phyloP scores from a whole-genome alignment of 2,113 vertebrate genomes.

The Notiomystis cincta region DNA sequence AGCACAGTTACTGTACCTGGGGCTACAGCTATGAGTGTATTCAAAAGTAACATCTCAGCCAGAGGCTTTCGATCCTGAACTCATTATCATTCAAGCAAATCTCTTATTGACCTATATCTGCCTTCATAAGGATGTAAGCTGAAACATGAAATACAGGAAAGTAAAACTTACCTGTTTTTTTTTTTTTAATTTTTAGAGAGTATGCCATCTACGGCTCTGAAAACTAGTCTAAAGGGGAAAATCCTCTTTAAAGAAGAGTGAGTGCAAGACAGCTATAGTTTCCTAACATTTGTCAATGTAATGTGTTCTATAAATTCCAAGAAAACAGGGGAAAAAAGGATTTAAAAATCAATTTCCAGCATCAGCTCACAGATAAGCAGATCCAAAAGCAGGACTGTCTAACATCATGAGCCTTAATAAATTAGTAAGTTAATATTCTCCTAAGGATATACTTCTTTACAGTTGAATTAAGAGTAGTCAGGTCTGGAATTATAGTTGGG shows the following conservation, averaged over 20 bases:
- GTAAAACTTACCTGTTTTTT: not conserved
- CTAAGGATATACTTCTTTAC: not conserved
- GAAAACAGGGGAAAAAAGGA: not conserved
- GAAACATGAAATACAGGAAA: not conserved
- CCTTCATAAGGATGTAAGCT: not conserved
- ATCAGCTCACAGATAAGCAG: not conserved
- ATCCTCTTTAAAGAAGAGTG: not conserved
- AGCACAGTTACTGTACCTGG: not conserved
- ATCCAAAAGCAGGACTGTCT: not conserved
- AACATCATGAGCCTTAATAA: not conserved
- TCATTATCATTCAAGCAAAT: not conserved
- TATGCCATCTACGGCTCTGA: not conserved
- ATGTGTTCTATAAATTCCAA: not conserved
- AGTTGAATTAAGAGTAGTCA: not conserved
- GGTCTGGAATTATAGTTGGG: not conserved
- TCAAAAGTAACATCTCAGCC: not conserved
- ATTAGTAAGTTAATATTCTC: not conserved
- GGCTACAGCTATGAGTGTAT: not conserved
- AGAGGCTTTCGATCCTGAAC: not conserved
- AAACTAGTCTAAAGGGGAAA: not conserved
- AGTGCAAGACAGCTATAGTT: not conserved
- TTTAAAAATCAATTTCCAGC: not conserved
- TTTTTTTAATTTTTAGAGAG: not conserved
- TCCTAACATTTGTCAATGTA: not conserved
- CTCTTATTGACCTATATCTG: not conserved